These are phyloP conservation scores for Gymnoscelis rufifasciata DNA, from an alignment of 2,888 invertebrate genomes.

Conservation along the genomic window DNA sequence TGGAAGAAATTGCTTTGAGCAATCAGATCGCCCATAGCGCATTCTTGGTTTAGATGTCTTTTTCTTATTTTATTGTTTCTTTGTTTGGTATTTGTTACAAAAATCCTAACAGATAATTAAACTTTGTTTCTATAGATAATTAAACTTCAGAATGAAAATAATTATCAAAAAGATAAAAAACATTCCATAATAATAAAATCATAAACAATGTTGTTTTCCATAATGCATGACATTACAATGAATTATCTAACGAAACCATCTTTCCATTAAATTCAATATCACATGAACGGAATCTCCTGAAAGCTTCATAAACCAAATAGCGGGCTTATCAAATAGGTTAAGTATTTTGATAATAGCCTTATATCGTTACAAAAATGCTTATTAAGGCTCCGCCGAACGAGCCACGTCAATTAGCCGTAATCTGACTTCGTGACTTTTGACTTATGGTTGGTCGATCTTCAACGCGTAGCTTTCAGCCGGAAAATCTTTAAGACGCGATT, in stretches of 20 bases:
- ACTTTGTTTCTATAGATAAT: too few relatives aligned
- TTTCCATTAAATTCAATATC: not conserved
- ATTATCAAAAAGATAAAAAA: too few relatives aligned
- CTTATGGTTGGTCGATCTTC: constrained; percentile 70
- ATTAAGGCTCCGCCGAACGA: constrained; percentile 63
- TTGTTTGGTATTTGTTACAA: too few relatives aligned
- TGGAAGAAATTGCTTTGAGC: too few relatives aligned
- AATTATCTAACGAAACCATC: not conserved
- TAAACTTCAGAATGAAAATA: too few relatives aligned
- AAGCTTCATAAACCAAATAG: constrained; percentile 28
- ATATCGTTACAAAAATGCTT: constrained; percentile 72
- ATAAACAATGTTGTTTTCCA: too few relatives aligned
- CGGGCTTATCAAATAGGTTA: constrained; percentile 64
- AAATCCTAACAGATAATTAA: too few relatives aligned
- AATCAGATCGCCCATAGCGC: too few relatives aligned
- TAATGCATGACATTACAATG: too few relatives aligned
- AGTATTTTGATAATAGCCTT: constrained; percentile 72
- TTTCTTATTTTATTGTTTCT: too few relatives aligned
- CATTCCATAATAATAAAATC: too few relatives aligned
- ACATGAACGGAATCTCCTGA: constrained; percentile 6
- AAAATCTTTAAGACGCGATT: constrained; percentile 13
- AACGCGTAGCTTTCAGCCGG: constrained; percentile 43
- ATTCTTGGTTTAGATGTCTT: too few relatives aligned
- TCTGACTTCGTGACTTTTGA: constrained; percentile 73
- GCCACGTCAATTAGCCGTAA: constrained; percentile 70